Conservation (phyloP, 2,797 vertebrate species). For the Xerus rutilus region DNA sequence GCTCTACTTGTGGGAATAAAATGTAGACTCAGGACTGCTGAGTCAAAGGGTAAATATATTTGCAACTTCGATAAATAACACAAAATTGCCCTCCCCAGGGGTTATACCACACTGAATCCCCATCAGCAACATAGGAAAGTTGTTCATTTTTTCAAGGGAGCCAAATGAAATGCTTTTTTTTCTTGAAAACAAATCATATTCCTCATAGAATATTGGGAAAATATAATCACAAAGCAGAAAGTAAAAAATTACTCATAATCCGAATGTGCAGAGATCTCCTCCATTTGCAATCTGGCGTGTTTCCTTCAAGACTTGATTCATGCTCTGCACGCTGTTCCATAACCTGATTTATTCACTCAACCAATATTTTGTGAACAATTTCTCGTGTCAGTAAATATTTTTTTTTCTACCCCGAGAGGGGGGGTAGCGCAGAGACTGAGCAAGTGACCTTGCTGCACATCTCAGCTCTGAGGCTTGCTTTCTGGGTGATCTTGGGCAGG, state of each 20-base stretch:
- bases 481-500: neutral
- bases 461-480: neutral
- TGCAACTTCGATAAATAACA: neutral
- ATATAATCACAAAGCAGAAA: neutral
- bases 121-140: neutral
- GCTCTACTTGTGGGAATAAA: neutral
- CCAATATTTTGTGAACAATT: neutral
- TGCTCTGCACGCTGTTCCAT: accelerated
- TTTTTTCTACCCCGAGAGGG: neutral
- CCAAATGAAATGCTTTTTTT: neutral
- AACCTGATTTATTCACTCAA: neutral
- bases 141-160: neutral
- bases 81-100: accelerated
- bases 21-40: neutral
- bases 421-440: neutral
- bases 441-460: neutral
- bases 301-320: neutral
- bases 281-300: accelerated
- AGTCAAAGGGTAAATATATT: neutral
- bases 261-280: neutral
- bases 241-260: neutral
- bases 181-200: neutral
- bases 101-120: neutral
- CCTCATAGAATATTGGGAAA: neutral
- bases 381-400: neutral